Percentiles rank a stretch among this genome's conserved stretches.
Evolutionary conservation across 1,140 invertebrate species (phyloP).

Genomic region (Rhagoletis pomonella): DNA sequence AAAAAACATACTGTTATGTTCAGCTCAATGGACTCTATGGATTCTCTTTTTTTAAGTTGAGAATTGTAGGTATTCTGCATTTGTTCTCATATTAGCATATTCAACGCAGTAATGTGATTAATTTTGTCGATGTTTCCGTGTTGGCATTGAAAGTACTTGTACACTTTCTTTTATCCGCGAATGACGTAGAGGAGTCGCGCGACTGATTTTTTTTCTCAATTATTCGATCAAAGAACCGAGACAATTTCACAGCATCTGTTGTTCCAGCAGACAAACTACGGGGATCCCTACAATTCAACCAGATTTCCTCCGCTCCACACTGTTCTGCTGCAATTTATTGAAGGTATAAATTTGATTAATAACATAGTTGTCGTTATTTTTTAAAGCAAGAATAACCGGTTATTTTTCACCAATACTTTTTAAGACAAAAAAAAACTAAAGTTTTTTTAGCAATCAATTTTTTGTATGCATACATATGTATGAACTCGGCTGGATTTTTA

Average conservation of each 20-base stretch:
- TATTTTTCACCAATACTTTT: too few species aligned
- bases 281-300: constrained; percentile 86
- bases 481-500: too few species aligned
- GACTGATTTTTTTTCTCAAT: constrained; percentile 83
- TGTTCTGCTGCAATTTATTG: constrained; percentile 83
- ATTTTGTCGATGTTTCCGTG: neutral
- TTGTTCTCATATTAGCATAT: neutral
- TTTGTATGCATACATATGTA: too few species aligned
- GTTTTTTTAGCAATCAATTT: too few species aligned
- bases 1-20: too few species aligned
- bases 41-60: too few species aligned
- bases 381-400: too few species aligned
- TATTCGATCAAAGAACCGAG: constrained; percentile 95
- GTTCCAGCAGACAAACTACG: constrained; percentile 93
- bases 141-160: too few species aligned
- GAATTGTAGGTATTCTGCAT: too few species aligned
- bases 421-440: too few species aligned
- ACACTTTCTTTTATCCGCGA: constrained; percentile 61
- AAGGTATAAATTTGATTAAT: neutral
- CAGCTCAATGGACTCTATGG: too few species aligned
- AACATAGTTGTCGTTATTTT: too few species aligned
- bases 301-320: constrained; percentile 95
- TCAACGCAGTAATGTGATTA: constrained; percentile 5
- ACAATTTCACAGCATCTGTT: constrained; percentile 92
- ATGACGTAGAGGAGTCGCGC: constrained; percentile 74